A percentile compares a stretch with the other conserved stretches of the same genome.
Conservation (phyloP, 2,888 invertebrate genomes). For the Chloroclysta siterata region DNA sequence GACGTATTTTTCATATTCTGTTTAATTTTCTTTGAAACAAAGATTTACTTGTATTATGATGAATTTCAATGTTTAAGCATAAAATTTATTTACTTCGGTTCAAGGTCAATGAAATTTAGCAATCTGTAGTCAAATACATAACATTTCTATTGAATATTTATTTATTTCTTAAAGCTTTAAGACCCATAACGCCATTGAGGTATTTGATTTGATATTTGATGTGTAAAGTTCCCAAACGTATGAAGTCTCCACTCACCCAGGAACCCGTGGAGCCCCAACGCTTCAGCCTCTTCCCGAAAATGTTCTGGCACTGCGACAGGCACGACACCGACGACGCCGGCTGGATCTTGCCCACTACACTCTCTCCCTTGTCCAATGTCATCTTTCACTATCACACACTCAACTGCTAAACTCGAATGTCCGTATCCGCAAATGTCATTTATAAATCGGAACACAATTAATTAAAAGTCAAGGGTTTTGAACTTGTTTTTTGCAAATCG, state of each 20-base stretch:
- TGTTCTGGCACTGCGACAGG: conserved; percentile 85
- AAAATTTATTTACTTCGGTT: conserved; percentile 5
- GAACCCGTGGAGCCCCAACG: conserved; percentile 91
- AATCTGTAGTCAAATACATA: conserved; percentile 9
- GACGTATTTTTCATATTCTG: conserved; percentile 4
- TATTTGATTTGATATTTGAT: too few relatives aligned
- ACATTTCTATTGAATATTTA: conserved; percentile 6
- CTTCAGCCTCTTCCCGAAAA: conserved; percentile 87
- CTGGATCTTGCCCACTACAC: conserved; percentile 78
- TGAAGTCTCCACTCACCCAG: conserved; percentile 83
- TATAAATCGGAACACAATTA: conserved; percentile 16
- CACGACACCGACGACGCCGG: conserved; percentile 81
- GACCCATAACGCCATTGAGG: neutral
- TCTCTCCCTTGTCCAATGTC: conserved; percentile 80
- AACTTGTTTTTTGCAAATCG: conserved; percentile 20
- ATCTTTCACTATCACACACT: conserved; percentile 63
- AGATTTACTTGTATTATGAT: neutral
- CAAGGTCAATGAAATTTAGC: conserved; percentile 29
- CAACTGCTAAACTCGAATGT: conserved; percentile 19
- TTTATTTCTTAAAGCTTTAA: neutral
- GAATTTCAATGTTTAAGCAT: neutral
- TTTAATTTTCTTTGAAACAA: conserved; percentile 7
- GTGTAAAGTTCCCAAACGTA: neutral
- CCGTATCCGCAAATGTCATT: conserved; percentile 27
- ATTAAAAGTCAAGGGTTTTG: conserved; percentile 29